phyloP scores from a whole-genome alignment of 37 sponge, comb jelly and placozoan genomes.

The Cladorhizidae sp. region DNA sequence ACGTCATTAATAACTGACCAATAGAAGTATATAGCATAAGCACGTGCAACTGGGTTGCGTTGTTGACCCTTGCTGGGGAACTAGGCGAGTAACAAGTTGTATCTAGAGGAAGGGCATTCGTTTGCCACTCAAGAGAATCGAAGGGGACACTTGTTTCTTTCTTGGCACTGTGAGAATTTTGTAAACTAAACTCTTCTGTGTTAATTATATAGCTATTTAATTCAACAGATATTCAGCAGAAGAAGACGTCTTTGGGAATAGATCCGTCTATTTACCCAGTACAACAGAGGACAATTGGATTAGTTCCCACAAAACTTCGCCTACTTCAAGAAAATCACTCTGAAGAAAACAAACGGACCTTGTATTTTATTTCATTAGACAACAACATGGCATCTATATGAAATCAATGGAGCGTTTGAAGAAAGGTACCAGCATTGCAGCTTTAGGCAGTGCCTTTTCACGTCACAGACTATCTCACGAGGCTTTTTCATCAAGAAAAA shows the following conservation, averaged over 20 bases:
- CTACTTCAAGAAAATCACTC: not conserved
- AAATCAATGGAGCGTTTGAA: constrained; percentile 45
- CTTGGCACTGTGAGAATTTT: too few relatives aligned
- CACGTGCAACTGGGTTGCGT: too few relatives aligned
- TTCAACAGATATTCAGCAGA: too few relatives aligned
- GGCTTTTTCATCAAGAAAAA: not conserved
- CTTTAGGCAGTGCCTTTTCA: constrained; percentile 40
- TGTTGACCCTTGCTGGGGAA: too few relatives aligned
- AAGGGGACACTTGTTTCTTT: too few relatives aligned
- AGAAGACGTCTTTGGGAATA: not conserved
- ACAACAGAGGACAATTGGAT: not conserved
- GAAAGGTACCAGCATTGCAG: constrained; percentile 37
- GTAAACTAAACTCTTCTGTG: too few relatives aligned
- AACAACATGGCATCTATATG: constrained; percentile 30
- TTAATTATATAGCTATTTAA: too few relatives aligned
- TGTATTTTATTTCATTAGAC: constrained; percentile 4
- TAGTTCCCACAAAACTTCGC: not conserved
- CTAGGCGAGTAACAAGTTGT: too few relatives aligned
- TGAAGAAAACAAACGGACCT: not conserved
- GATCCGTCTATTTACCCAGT: not conserved
- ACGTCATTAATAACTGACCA: too few relatives aligned
- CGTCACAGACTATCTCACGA: not conserved
- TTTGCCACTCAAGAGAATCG: too few relatives aligned
- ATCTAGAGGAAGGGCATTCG: too few relatives aligned
- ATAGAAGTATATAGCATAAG: too few relatives aligned